These are phyloP conservation scores for Lerista edwardsae DNA, from an alignment of 2,797 vertebrate genomes.

Conservation along the genomic window DNA sequence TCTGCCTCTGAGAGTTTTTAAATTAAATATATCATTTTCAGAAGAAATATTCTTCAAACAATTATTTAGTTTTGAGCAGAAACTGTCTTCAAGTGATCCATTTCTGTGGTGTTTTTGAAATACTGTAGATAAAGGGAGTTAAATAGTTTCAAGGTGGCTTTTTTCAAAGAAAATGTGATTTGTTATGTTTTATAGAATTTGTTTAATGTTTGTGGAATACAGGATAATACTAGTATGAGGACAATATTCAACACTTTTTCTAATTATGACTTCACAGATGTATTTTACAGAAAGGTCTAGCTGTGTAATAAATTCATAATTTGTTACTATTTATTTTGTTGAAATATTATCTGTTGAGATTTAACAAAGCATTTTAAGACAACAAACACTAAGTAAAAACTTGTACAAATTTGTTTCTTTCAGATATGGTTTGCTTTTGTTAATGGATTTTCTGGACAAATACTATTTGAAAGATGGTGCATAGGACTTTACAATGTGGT, in stretches of 20 bases:
- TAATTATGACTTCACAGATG: background rate
- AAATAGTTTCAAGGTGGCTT: background rate
- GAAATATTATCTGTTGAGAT: rapidly evolving
- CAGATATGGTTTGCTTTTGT: slow-evolving; percentile 99
- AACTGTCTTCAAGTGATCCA: background rate
- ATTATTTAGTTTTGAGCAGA: background rate
- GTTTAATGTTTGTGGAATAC: slow-evolving; percentile 7
- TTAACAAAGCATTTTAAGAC: background rate
- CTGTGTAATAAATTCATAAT: background rate
- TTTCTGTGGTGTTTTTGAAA: background rate
- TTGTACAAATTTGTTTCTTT: slow-evolving; percentile 47
- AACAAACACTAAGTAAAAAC: background rate
- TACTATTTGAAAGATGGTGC: slow-evolving; percentile 98
- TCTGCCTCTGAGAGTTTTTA: background rate
- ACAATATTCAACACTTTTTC: background rate
- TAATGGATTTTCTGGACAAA: slow-evolving; percentile 98
- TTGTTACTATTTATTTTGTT: background rate
- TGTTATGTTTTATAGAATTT: rapidly evolving
- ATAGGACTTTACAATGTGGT: slow-evolving; percentile 99
- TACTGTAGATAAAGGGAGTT: background rate
- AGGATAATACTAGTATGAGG: rapidly evolving
- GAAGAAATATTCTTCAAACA: background rate
- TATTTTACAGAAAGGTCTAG: background rate
- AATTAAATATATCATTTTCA: background rate
- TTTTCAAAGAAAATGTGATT: background rate